Percentiles rank a stretch among this genome's conserved stretches.
These are phyloP conservation scores for Periphyllus acericola DNA, from an alignment of 2,888 invertebrate genomes.

Conservation along the genomic window DNA sequence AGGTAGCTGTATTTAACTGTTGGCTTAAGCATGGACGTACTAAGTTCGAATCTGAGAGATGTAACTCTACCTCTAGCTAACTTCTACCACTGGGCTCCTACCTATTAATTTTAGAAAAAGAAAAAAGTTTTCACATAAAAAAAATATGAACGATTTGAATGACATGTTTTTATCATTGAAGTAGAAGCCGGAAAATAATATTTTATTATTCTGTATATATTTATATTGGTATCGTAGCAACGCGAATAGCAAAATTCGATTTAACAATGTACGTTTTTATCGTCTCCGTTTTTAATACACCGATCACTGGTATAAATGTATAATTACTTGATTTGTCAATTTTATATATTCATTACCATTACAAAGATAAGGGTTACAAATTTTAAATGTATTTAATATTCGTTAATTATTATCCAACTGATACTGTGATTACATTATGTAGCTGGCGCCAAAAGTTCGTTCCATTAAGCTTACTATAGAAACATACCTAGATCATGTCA, in stretches of 20 bases:
- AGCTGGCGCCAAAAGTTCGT: neutral
- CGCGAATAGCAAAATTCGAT: neutral
- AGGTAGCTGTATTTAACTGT: too few relatives aligned
- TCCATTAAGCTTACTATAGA: neutral
- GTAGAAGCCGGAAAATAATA: neutral
- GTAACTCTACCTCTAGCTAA: too few relatives aligned
- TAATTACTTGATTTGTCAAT: neutral
- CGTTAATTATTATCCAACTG: too few relatives aligned
- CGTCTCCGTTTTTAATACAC: neutral
- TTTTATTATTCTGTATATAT: neutral
- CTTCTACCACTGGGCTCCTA: too few relatives aligned
- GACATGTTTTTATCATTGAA: too few relatives aligned
- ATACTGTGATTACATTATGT: too few relatives aligned
- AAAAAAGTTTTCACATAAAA: too few relatives aligned
- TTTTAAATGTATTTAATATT: neutral
- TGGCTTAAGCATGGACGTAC: too few relatives aligned
- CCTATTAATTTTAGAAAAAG: too few relatives aligned
- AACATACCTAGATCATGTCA: slow-evolving; percentile 27
- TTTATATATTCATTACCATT: neutral
- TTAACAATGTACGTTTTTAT: neutral
- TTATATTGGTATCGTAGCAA: neutral
- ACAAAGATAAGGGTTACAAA: neutral
- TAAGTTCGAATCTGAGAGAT: too few relatives aligned
- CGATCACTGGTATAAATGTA: neutral
- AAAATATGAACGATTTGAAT: too few relatives aligned